Percentiles rank a stretch among this genome's conserved stretches.
Conservation (phyloP, 2,888 invertebrate species). For the Emmelina monodactyla region DNA sequence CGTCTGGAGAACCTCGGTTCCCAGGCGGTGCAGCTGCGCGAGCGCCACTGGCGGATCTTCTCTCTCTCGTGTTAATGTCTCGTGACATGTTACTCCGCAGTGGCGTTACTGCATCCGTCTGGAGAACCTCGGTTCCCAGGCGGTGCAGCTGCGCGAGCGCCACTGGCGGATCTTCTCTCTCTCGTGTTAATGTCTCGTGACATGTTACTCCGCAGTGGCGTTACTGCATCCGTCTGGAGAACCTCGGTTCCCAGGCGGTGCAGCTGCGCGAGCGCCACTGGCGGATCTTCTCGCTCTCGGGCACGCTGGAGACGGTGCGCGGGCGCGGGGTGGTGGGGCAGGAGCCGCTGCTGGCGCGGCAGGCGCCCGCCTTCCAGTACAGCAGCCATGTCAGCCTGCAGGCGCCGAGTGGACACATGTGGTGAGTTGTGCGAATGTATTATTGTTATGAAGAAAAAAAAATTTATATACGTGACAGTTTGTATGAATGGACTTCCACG, state of each 20-base stretch:
- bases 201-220: too few relatives aligned
- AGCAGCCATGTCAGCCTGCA: constrained; percentile 97
- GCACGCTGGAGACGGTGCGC: constrained; percentile 92
- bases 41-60: constrained; percentile 98
- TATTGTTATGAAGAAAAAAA: not conserved
- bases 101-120: constrained; percentile 98
- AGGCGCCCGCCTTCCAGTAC: constrained; percentile 95
- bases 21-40: constrained; percentile 88
- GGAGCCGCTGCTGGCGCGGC: constrained; percentile 89
- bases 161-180: constrained; percentile 98
- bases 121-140: constrained; percentile 89
- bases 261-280: constrained; percentile 97
- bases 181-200: too few relatives aligned
- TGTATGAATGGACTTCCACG: not conserved
- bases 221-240: constrained; percentile 96
- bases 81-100: too few relatives aligned
- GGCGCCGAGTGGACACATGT: constrained; percentile 98
- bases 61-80: too few relatives aligned
- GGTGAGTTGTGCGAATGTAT: constrained; percentile 71
- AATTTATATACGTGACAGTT: not conserved
- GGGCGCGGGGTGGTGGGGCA: constrained; percentile 98
- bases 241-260: constrained; percentile 87
- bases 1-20: constrained; percentile 93
- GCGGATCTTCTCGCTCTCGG: constrained; percentile 95
- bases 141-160: constrained; percentile 93